Evolutionary conservation across 2,113 vertebrate species (phyloP).

Genomic region (Nycticryphes semicollaris): DNA sequence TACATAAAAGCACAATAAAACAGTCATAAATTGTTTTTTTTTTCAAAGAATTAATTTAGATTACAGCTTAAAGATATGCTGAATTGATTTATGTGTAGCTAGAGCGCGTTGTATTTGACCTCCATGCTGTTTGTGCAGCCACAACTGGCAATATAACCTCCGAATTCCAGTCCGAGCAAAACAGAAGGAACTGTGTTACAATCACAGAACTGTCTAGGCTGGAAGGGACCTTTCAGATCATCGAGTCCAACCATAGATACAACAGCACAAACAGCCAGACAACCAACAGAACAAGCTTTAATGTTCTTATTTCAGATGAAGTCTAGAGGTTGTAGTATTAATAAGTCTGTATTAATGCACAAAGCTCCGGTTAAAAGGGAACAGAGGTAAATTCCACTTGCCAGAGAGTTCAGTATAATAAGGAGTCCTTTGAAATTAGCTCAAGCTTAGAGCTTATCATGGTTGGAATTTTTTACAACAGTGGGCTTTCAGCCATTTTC

Average conservation of each 20-base stretch:
- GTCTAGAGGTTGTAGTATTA: neutral
- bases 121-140: neutral
- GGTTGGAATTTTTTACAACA: neutral
- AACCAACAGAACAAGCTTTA: neutral
- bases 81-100: neutral
- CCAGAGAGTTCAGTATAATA: neutral
- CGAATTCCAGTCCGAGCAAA: neutral
- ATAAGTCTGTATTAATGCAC: neutral
- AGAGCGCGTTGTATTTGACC: neutral
- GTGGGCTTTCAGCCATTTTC: neutral
- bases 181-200: neutral
- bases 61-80: neutral
- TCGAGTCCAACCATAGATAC: neutral
- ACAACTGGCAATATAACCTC: neutral
- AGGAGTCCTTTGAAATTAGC: neutral
- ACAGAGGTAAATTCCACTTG: neutral
- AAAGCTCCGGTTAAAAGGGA: neutral
- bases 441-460: neutral
- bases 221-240: too few relatives aligned
- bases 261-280: neutral
- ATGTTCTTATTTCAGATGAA: neutral
- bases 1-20: neutral
- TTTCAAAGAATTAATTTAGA: neutral
- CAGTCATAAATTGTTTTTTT: neutral
- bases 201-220: too few relatives aligned